These are phyloP conservation scores for Sebastes minor DNA, from an alignment of 2,797 vertebrate species.

Conservation along the genomic window DNA sequence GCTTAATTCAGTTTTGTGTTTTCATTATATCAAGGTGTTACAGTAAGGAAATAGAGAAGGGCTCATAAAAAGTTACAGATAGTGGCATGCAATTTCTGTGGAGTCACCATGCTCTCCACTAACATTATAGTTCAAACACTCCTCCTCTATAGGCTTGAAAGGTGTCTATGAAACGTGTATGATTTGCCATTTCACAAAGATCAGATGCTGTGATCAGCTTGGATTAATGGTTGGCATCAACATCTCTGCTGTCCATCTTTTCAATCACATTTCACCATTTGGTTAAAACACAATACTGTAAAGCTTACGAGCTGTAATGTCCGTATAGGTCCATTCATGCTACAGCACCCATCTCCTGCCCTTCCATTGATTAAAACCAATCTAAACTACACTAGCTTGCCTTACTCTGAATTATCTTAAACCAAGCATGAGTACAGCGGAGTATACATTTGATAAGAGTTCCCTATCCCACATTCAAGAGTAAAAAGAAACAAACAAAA, in stretches of 20 bases:
- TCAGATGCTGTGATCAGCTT: neutral
- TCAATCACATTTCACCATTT: neutral
- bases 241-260: neutral
- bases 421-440: neutral
- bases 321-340: neutral
- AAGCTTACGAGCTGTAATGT: neutral
- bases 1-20: conserved; percentile 14
- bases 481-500: neutral
- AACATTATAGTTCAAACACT: neutral
- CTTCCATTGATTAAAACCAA: neutral
- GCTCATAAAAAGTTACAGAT: neutral
- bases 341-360: neutral
- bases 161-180: neutral
- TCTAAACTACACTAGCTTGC: neutral
- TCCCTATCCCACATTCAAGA: neutral
- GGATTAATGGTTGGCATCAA: neutral
- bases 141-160: neutral
- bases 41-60: neutral
- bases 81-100: neutral
- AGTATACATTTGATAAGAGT: neutral
- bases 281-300: neutral
- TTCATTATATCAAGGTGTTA: neutral
- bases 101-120: neutral
- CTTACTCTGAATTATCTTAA: neutral
- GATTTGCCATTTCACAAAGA: neutral